Percentiles rank a stretch among this genome's conserved stretches.
Evolutionary conservation across 2,113 vertebrate species (phyloP).

Genomic region (Jaculus jaculus): DNA sequence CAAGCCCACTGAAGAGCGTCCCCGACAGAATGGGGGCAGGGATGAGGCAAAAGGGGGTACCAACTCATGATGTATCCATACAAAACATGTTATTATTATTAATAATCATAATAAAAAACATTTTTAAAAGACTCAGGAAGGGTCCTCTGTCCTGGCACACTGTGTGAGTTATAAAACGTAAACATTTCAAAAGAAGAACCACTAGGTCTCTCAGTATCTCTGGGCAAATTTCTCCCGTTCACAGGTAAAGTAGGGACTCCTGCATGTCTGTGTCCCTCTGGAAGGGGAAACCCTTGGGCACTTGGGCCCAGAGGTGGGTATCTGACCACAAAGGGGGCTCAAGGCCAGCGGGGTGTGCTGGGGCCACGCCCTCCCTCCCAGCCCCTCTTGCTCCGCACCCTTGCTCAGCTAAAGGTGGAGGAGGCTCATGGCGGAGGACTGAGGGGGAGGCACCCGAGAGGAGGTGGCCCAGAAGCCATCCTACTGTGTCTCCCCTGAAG

Average conservation of each 20-base stretch:
- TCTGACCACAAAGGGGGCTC: background rate
- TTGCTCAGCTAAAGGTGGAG: background rate
- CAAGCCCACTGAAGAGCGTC: no score
- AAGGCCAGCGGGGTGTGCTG: background rate
- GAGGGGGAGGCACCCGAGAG: background rate
- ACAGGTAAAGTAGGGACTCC: no score
- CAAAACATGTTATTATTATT: no score
- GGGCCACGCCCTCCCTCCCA: background rate
- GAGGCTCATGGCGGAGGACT: background rate
- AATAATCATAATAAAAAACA: no score
- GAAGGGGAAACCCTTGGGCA: background rate
- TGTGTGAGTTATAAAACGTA: background rate
- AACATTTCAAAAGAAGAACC: no score
- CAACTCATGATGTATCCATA: no score
- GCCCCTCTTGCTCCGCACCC: background rate
- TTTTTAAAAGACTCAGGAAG: background rate
- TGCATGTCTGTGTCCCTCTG: background rate
- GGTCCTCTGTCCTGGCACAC: background rate
- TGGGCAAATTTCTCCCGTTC: no score
- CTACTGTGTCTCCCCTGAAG: slow-evolving; percentile 79
- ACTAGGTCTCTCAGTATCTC: no score
- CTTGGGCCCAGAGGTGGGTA: accelerated
- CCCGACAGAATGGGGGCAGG: no score
- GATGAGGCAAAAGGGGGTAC: no score
- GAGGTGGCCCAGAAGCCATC: slow-evolving; percentile 30